These are phyloP conservation scores for Proales similis DNA, from an alignment of 1,140 invertebrate genomes.

Conservation along the genomic window DNA sequence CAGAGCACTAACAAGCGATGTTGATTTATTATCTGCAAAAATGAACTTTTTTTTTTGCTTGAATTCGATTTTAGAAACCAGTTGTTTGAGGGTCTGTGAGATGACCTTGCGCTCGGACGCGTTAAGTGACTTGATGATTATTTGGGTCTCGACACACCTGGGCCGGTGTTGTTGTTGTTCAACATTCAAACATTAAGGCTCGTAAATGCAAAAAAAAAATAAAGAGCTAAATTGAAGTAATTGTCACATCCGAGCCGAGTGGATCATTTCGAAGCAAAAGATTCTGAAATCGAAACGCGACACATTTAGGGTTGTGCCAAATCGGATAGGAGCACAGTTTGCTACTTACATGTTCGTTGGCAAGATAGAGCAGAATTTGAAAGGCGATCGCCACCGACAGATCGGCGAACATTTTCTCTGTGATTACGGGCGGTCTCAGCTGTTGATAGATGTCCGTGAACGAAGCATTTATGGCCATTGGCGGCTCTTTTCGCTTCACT, in stretches of 20 bases:
- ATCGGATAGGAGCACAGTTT: not conserved
- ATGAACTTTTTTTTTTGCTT: too few species aligned
- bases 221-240: too few species aligned
- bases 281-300: not conserved
- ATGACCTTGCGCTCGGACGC: too few species aligned
- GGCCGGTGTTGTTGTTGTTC: too few species aligned
- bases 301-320: not conserved
- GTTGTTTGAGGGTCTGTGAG: too few species aligned
- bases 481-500: not conserved
- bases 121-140: too few species aligned
- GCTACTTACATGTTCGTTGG: conserved; percentile 34
- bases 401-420: conserved; percentile 27
- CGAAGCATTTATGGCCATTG: conserved; percentile 6
- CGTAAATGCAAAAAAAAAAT: too few species aligned
- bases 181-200: too few species aligned
- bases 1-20: too few species aligned
- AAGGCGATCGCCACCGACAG: conserved; percentile 23
- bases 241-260: conserved; percentile 23
- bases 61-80: too few species aligned
- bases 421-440: conserved; percentile 7
- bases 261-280: conserved; percentile 31
- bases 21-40: too few species aligned
- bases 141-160: too few species aligned
- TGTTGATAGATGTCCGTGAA: conserved; percentile 20
- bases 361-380: conserved; percentile 29